phyloP scores from a whole-genome alignment of 1,140 invertebrate species.

The Diploscapter pachys region DNA sequence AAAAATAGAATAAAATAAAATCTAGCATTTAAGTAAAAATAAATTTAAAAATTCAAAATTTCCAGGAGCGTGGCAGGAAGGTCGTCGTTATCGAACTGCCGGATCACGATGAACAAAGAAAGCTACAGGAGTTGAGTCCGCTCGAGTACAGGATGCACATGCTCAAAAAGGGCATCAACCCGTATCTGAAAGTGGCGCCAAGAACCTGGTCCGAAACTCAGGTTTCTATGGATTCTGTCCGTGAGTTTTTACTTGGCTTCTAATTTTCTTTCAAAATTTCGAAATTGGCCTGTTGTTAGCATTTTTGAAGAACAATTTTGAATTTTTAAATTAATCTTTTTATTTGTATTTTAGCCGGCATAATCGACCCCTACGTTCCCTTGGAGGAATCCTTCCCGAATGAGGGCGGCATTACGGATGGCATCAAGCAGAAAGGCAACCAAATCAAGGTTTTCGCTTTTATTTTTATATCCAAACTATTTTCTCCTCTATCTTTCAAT shows the following conservation, averaged over 20 bases:
- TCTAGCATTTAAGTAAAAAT: no score
- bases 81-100: conserved; percentile 47
- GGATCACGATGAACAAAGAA: conserved; percentile 41
- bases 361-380: conserved; percentile 48
- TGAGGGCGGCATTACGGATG: conserved; percentile 2
- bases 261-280: no score
- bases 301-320: no score
- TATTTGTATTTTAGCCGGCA: conserved; percentile 42
- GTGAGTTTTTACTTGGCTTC: conserved; percentile 34
- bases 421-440: conserved; percentile 21
- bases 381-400: conserved; percentile 39
- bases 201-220: conserved; percentile 53
- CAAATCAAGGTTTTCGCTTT: conserved; percentile 32
- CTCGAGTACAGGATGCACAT: conserved; percentile 46
- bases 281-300: no score
- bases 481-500: no score
- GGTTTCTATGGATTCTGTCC: conserved; percentile 52
- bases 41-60: neutral
- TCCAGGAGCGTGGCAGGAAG: conserved; percentile 49
- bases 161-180: conserved; percentile 52
- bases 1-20: no score
- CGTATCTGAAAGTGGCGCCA: conserved; percentile 49
- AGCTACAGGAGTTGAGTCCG: conserved; percentile 38
- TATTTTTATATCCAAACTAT: neutral
- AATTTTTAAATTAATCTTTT: no score